phyloP scores from a whole-genome alignment of 2,797 vertebrate species.

The Eremophila alpestris region DNA sequence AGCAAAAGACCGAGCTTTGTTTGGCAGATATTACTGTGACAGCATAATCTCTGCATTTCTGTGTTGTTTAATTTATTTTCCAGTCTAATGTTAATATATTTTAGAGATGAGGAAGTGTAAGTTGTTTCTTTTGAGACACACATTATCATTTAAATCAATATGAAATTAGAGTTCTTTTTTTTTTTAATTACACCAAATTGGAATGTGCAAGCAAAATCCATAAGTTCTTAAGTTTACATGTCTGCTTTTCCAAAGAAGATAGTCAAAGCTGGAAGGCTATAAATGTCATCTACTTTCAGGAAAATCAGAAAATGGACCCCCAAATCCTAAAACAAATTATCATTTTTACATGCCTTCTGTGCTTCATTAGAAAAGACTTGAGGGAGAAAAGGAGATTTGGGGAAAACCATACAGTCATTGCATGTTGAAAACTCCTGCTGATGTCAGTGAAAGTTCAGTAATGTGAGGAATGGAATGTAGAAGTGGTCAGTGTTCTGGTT shows the following conservation, averaged over 20 bases:
- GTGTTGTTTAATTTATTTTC: slow-evolving; percentile 65
- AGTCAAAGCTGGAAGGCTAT: slow-evolving; percentile 19
- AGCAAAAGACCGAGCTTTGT: slow-evolving; percentile 63
- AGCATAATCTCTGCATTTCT: slow-evolving; percentile 55
- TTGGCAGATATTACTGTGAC: slow-evolving; percentile 47
- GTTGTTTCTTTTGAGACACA: slow-evolving; percentile 27
- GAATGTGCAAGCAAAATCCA: not conserved
- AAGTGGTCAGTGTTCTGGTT: not conserved
- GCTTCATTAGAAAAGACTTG: not conserved
- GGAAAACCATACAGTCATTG: not conserved
- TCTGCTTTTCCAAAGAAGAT: slow-evolving; percentile 58
- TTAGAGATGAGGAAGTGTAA: slow-evolving; percentile 37
- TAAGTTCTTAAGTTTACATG: slow-evolving; percentile 39
- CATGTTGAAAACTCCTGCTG: not conserved
- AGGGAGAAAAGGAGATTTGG: not conserved
- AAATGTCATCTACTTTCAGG: not conserved
- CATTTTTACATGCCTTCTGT: not conserved
- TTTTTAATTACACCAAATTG: not conserved
- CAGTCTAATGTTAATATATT: slow-evolving; percentile 55
- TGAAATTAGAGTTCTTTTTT: slow-evolving; percentile 26
- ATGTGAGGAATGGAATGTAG: not conserved
- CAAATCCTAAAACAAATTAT: not conserved
- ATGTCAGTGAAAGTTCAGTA: slow-evolving; percentile 4
- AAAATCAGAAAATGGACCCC: not conserved
- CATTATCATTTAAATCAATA: slow-evolving; percentile 17